Conservation (phyloP, 2,113 vertebrate species). For the Gymnarchus niloticus region DNA sequence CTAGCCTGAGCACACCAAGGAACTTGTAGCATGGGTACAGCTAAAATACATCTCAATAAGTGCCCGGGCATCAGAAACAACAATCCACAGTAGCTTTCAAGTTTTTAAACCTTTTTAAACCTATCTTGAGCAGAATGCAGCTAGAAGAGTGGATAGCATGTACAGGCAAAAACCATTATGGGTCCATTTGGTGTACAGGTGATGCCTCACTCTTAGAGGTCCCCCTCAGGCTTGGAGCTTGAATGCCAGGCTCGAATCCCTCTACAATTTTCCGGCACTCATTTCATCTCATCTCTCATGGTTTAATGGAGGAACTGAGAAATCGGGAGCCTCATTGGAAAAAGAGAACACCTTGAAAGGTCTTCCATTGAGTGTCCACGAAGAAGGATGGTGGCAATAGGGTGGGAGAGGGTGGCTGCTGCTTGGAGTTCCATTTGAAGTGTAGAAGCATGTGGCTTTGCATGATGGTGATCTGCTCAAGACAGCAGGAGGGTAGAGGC, state of each 20-base stretch:
- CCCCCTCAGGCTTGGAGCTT: conserved; percentile 1
- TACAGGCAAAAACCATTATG: not conserved
- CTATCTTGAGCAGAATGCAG: not conserved
- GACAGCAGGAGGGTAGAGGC: not conserved
- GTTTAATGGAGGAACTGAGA: not conserved
- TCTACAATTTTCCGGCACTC: not conserved
- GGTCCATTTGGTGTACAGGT: conserved; percentile 21
- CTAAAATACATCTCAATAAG: not conserved
- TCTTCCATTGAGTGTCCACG: not conserved
- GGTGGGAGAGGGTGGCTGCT: not conserved
- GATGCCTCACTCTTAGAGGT: conserved; percentile 10
- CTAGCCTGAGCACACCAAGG: not conserved
- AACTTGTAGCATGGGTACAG: not conserved
- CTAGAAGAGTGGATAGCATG: not conserved
- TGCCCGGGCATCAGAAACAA: not conserved
- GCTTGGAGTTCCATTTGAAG: conserved; percentile 16
- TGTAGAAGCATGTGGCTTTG: not conserved
- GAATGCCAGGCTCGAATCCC: not conserved
- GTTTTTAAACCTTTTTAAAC: not conserved
- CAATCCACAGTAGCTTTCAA: not conserved
- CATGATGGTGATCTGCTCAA: not conserved
- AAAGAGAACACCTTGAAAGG: conserved; percentile 20
- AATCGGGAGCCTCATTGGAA: not conserved
- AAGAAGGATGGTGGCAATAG: not conserved
- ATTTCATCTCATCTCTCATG: conserved; percentile 1